phyloP scores from a whole-genome alignment of 2,888 invertebrate genomes.

The Pyrrhia umbra region DNA sequence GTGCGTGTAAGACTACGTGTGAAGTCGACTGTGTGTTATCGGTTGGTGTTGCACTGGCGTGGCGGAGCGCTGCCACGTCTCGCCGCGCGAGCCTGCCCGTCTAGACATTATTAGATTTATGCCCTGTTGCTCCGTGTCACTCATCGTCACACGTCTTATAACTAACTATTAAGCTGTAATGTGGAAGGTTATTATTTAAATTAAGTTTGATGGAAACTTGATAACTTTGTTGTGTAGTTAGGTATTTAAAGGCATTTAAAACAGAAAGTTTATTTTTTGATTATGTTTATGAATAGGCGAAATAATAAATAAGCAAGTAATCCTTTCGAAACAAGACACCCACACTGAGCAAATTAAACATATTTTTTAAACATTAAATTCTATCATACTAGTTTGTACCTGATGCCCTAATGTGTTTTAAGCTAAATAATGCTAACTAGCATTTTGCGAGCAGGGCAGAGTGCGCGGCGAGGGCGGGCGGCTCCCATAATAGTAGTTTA shows the following conservation, averaged over 20 bases:
- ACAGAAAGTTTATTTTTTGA: background rate
- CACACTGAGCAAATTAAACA: background rate
- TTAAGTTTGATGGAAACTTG: background rate
- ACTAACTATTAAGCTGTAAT: constrained; percentile 10
- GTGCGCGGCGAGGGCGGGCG: background rate
- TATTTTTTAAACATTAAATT: no score
- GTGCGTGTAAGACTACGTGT: background rate
- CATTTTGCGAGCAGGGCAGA: background rate
- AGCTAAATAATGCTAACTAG: background rate
- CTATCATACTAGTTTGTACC: no score
- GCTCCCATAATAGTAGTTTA: constrained; percentile 45
- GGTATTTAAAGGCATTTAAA: background rate
- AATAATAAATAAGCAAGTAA: no score
- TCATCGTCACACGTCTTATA: constrained; percentile 24
- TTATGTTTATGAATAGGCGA: no score
- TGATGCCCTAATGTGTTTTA: no score
- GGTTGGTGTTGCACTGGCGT: background rate
- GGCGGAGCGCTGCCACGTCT: constrained; percentile 1
- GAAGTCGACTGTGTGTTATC: background rate
- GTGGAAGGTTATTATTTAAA: background rate
- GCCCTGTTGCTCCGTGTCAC: constrained; percentile 29
- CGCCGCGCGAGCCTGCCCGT: constrained; percentile 7
- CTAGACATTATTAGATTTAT: constrained; percentile 38
- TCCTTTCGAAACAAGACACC: no score
- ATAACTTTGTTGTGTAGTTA: background rate